These are phyloP conservation scores for Diplosoma virens DNA, from an alignment of 23 tunicate genomes.

Conservation along the genomic window DNA sequence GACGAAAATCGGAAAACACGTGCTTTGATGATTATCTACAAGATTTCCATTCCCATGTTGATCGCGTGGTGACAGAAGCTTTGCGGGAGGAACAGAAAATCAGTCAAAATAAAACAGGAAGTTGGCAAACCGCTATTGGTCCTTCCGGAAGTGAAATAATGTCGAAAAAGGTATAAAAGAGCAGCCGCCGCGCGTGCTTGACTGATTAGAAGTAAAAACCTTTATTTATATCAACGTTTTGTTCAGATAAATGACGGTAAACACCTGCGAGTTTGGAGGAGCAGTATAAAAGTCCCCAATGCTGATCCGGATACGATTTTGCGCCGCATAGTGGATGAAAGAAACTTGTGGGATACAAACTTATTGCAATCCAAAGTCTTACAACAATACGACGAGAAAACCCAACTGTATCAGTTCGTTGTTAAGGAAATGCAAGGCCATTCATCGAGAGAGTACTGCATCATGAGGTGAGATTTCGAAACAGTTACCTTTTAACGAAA, in stretches of 20 bases:
- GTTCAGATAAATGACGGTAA: slow-evolving; percentile 71
- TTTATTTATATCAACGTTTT: neutral
- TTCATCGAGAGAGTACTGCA: slow-evolving; percentile 70
- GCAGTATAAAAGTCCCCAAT: slow-evolving; percentile 43
- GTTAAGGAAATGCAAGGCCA: slow-evolving; percentile 58
- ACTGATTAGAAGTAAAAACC: neutral
- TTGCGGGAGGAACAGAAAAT: slow-evolving; percentile 57
- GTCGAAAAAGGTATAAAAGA: slow-evolving; percentile 69
- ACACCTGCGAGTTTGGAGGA: slow-evolving; percentile 65
- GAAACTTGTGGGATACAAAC: slow-evolving; percentile 69
- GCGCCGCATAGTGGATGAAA: slow-evolving; percentile 46
- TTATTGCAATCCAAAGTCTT: slow-evolving; percentile 47
- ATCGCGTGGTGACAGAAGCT: slow-evolving; percentile 34
- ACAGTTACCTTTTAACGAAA: too few relatives aligned
- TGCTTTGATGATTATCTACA: slow-evolving; percentile 30
- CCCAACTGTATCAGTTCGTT: slow-evolving; percentile 52
- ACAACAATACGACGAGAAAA: slow-evolving; percentile 49
- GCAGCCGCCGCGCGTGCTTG: too few relatives aligned
- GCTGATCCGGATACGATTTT: slow-evolving; percentile 25
- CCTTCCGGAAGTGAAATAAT: slow-evolving; percentile 45
- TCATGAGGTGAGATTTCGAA: slow-evolving; percentile 62
- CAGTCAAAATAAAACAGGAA: slow-evolving; percentile 44
- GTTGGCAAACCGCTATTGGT: slow-evolving; percentile 49
- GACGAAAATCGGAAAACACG: slow-evolving; percentile 25
- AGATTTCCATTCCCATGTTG: slow-evolving; percentile 61